Base-by-base conservation (phyloP, 2,888 invertebrate genomes). In the Pandemis cinnamomeana region DNA sequence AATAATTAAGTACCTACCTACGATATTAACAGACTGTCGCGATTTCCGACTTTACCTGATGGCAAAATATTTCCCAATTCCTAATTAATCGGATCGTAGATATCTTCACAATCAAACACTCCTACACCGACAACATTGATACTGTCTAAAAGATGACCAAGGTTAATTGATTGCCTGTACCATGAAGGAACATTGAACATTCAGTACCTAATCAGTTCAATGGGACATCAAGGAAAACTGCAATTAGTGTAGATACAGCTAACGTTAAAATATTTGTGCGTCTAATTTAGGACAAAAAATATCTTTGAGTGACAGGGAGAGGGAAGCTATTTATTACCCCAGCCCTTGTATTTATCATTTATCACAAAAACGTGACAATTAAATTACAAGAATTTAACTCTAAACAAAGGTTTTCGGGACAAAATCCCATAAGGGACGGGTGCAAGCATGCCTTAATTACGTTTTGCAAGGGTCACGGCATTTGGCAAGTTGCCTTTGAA, bases 391-490 rank as follows among this genome's bases (percentile, higher is more conserved):
- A 88, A 90, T 89, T 88, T 86, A 84, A 82, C 81, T 84, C 82
- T 85, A 84, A 89, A 91, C 90, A 89, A 89, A 89, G 87, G 88
- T 86, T 83, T 80, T 81, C 70, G 86, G 87, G 87, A 82, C 84
- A 80, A 82, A 84, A 81, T 84, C 79, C 87, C 86, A 81, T 83
- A 83, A 86, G 88, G 89, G 90, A 89, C 88, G 92, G 90, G 86
- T 91, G 91, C 89, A 91, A 89, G 89, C 91, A 90, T 89, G 91
- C 91, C 92, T 92, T 92, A 92, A 92, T 92, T 91, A 92, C 87
- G 85, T 87, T 89, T 87, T 86, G 86, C 85, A 84, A 85, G 89
- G 89, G 89, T 84, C 85, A 84, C 83, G 85, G 82, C 82, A 86
- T 84, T 87, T 83, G 83, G 78, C 80, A 79, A 81, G 80, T 76